Evolutionary conservation across 2,797 vertebrate genomes (phyloP), one percentile per base, ranked within the genome.

Genomic region (Sebastes itinus): DNA sequence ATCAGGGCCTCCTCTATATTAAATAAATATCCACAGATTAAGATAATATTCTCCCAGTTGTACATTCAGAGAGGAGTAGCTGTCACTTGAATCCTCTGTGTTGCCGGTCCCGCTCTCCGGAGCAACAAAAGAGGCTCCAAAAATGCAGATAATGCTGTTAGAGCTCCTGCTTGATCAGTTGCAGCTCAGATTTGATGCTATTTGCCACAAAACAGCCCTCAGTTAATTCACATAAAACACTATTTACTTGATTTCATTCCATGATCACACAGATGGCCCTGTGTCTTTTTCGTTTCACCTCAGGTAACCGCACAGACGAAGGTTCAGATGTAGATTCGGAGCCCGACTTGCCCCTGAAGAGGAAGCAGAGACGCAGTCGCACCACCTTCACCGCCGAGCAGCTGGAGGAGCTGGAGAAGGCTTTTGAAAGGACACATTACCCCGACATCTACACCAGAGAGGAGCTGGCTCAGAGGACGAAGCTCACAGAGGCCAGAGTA

Each of bases 341-440:
- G 81, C 99, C 99, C 0, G 98, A 99, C 88, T 95, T 99, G 82
- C 99, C 99, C 0, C 89, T 99, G 93, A 99, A 99, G 91, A 96
- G 99, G 68, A 99, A 99, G 93, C 99, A 99, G 85, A 96, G 99
- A 4, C 98, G 99, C n/a, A 99, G 98, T 13, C 95, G 99, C 73
- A 99, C 99, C 87, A 99, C 99, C 3, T 99, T 99, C 96, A 99
- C 99, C 0, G 99, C 99, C 0, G 99, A 99, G 93, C 99, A 99
- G 95, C 95, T 99, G 92, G 98, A 99, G 89, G 99, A 99, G 93
- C 96, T 99, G 90, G 99, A 99, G 95, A 99, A 99, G 80, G 99
- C 98, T 54, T 99, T 99, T 0, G 99, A 99, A 94, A 95, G 99
- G 90, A 99, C 99, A 1, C 99, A 99, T 93, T 99, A 99, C 95